phyloP scores from a whole-genome alignment of 2,888 invertebrate species.

The Oegoconia quadripuncta region DNA sequence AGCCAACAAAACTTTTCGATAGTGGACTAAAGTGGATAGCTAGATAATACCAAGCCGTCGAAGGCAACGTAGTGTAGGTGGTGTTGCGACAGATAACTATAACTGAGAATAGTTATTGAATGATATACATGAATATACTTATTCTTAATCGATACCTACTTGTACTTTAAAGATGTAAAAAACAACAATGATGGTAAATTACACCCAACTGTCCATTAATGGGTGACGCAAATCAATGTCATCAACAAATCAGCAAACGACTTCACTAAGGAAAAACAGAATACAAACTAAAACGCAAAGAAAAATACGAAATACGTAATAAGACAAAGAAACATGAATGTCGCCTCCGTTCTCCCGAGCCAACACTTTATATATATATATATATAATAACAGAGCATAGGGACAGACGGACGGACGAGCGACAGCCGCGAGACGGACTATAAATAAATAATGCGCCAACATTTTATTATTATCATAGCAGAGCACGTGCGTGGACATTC shows the following conservation, averaged over 20 bases:
- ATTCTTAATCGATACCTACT: too few species aligned
- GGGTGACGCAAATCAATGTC: not conserved
- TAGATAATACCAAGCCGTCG: too few species aligned
- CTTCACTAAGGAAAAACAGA: not conserved
- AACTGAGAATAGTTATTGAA: too few species aligned
- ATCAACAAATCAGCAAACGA: not conserved
- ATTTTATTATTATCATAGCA: slow-evolving; percentile 77
- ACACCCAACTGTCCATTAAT: too few species aligned
- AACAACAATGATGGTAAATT: too few species aligned
- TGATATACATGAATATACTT: too few species aligned
- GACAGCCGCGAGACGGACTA: slow-evolving; percentile 76
- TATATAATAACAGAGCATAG: slow-evolving; percentile 53
- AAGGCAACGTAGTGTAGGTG: too few species aligned
- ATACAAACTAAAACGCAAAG: not conserved
- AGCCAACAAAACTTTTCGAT: too few species aligned
- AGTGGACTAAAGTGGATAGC: too few species aligned
- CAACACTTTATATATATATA: slow-evolving; percentile 45
- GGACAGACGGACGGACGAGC: slow-evolving; percentile 70
- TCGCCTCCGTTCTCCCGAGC: slow-evolving; percentile 15
- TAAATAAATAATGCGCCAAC: slow-evolving; percentile 79
- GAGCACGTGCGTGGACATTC: slow-evolving; percentile 75
- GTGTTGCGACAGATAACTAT: too few species aligned
- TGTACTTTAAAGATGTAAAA: too few species aligned
- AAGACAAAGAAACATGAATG: slow-evolving; percentile 45
- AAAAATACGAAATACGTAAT: slow-evolving; percentile 24